phyloP scores from a whole-genome alignment of 2,797 vertebrate genomes.

The Sitta carolinensis region DNA sequence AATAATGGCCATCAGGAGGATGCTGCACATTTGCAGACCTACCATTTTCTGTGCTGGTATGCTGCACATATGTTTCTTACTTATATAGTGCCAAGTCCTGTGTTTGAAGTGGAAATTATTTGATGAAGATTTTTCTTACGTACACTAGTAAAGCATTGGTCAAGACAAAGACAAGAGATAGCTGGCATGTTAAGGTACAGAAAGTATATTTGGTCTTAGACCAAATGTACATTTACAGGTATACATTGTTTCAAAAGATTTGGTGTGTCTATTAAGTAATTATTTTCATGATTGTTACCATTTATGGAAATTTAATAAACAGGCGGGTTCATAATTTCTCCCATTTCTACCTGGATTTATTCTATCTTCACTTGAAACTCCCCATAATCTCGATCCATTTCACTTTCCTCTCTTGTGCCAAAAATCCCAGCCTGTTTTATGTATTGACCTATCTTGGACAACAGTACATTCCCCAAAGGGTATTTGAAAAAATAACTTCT shows the following conservation, averaged over 20 bases:
- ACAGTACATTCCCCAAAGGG: not conserved
- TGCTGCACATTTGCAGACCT: conserved; percentile 15
- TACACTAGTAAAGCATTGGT: not conserved
- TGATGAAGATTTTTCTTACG: not conserved
- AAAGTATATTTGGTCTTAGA: not conserved
- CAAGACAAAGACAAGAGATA: not conserved
- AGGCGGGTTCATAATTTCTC: not conserved
- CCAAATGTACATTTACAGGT: not conserved
- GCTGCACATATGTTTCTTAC: conserved; percentile 24
- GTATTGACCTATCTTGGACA: not conserved
- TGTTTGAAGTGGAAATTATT: not conserved
- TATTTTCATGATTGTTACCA: not conserved
- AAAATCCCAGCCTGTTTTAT: not conserved
- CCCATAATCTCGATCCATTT: not conserved
- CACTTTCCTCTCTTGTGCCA: not conserved
- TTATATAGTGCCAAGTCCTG: not conserved
- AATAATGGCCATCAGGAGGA: not conserved
- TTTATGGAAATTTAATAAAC: not conserved
- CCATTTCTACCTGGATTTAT: not conserved
- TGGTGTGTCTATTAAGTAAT: not conserved
- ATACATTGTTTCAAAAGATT: not conserved
- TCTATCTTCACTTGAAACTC: not conserved
- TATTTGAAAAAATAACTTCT: not conserved
- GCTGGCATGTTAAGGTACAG: not conserved
- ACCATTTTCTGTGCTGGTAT: not conserved